phyloP scores from a whole-genome alignment of 2,113 vertebrate species.

The cat (Felis catus) region F.catus_Fca126_mat1.0 CM031411.1:93961501-93962000 shows the following conservation, averaged over 20 bases:
- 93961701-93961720: constrained; percentile 45
- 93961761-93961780: not conserved
- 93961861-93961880: constrained; percentile 55
- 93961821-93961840: constrained; percentile 30
- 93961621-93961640: not conserved
- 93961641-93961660: not conserved
- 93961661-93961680: constrained; percentile 35
- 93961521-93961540: constrained; percentile 53
- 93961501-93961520: constrained; percentile 47
- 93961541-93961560: not conserved
- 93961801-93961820: constrained; percentile 35
- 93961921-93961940: constrained; percentile 49
- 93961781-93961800: constrained; percentile 2
- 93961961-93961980: constrained; percentile 23
- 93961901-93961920: constrained; percentile 60
- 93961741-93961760: constrained; percentile 46
- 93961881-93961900: constrained; percentile 42
- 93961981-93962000: constrained; percentile 22
- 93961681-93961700: constrained; percentile 40
- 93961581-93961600: constrained; percentile 8
- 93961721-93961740: not conserved
- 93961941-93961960: not conserved
- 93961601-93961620: constrained; percentile 41
- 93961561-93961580: constrained; percentile 48
- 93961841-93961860: not conserved